Base-by-base conservation (phyloP, 2,797 vertebrate genomes). In the Microchirus variegatus region DNA sequence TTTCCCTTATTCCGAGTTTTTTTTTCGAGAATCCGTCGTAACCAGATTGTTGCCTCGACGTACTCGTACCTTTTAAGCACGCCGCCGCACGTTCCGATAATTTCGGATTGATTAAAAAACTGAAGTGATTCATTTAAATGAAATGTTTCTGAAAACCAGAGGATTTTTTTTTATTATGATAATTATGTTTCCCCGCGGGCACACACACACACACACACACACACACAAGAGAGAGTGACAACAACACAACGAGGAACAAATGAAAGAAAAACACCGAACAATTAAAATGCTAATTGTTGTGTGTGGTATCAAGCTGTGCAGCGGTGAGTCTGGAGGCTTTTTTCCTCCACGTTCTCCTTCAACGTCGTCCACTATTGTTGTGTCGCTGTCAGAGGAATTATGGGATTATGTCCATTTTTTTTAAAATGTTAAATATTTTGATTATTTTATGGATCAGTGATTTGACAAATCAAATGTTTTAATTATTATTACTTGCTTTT, bases 221-320 rank as follows among this genome's bases (percentile, higher is more conserved):
- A n/a, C n/a, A n/a, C 47, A 54, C 62, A 50, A 45, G 54, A 67
- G 3, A 31, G 3, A 31, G 3, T 6, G 31, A 31, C 6, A 31
- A 31, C 31, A 31, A 31, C 31, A 26, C 26, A 73, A 72, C 82
- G 59, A 75, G 55, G 59, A 80, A 76, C 70, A 78, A 83, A 87
- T 70, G 45, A 84, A 70, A 83, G 64, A n/a, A 79, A 80, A 84
- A 86, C 61, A 72, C 56, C 78, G 85, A 88, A 88, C 83, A 88
- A 91, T 89, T 87, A 81, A 90, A 89, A 91, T 89, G 89, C 82
- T 86, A 90, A 89, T 90, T 89, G 82, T 86, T 87, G 66, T 78
- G 68, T 63, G 64, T 68, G 76, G 59, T 80, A 67, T 51, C 69
- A 81, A 69, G 74, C 77, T 82, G 78, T 70, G 70, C 67, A 64